These are phyloP conservation scores for Coreoperca whiteheadi DNA, from an alignment of 2,113 vertebrate species.

Conservation along the genomic window DNA sequence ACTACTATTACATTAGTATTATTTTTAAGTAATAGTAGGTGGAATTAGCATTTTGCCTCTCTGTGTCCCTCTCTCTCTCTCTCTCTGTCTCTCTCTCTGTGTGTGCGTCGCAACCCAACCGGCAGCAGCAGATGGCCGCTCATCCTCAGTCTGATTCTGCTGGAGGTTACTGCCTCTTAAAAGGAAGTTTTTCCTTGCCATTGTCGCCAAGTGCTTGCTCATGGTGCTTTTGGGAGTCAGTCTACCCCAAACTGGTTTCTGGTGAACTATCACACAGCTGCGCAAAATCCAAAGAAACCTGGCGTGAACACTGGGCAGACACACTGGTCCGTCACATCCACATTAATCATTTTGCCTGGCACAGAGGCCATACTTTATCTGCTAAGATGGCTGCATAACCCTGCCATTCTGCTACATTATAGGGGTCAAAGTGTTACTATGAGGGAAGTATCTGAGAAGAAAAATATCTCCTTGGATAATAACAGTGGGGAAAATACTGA, in stretches of 20 bases:
- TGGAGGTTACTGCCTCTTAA: too few relatives aligned
- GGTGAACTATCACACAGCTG: slow-evolving; percentile 44
- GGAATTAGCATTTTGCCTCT: too few relatives aligned
- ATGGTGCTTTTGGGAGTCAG: slow-evolving; percentile 21
- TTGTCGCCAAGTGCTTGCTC: too few relatives aligned
- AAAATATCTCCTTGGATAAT: not conserved
- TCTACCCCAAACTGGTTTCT: slow-evolving; percentile 21
- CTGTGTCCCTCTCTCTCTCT: too few relatives aligned
- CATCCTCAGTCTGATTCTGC: too few relatives aligned
- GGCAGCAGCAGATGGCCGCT: too few relatives aligned
- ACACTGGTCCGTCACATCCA: slow-evolving; percentile 2
- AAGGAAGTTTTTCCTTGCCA: too few relatives aligned
- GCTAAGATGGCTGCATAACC: not conserved
- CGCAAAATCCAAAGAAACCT: slow-evolving; percentile 16
- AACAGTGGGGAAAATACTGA: not conserved
- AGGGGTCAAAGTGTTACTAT: slow-evolving; percentile 10
- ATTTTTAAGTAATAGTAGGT: too few relatives aligned
- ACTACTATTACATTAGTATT: too few relatives aligned
- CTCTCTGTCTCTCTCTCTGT: too few relatives aligned
- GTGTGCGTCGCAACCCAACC: too few relatives aligned
- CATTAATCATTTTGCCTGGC: not conserved
- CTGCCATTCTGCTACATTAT: not conserved
- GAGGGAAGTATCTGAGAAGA: not conserved
- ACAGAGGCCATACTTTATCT: slow-evolving; percentile 22
- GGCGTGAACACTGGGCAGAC: slow-evolving; percentile 10